Percentiles rank a stretch among this genome's conserved stretches.
Evolutionary conservation across 2,113 vertebrate species (phyloP).

Genomic region (Romanogobio albipinnatus): DNA sequence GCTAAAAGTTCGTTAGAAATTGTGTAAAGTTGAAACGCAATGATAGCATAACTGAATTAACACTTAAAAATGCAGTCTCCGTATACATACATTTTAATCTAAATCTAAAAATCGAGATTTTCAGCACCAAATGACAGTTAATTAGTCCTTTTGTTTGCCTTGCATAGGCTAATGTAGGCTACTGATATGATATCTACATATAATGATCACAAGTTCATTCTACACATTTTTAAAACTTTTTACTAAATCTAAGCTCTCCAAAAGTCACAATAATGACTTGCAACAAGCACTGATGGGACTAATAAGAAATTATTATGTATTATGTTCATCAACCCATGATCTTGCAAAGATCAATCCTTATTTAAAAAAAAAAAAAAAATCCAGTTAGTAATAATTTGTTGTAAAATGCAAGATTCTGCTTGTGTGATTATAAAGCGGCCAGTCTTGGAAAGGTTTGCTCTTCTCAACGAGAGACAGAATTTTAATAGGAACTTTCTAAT

Average conservation of each 20-base stretch:
- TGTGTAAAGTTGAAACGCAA: neutral
- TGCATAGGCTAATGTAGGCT: no score
- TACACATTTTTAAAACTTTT: neutral
- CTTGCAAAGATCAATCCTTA: neutral
- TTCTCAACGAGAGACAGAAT: neutral
- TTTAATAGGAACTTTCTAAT: slow-evolving; percentile 23
- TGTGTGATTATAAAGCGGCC: neutral
- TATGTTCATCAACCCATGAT: neutral
- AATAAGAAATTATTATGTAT: neutral
- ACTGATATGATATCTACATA: no score
- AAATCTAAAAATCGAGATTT: neutral
- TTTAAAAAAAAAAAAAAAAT: neutral
- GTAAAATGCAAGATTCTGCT: neutral
- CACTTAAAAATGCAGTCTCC: neutral
- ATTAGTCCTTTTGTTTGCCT: neutral
- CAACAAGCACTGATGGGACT: neutral
- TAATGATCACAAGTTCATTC: neutral
- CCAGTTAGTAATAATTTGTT: slow-evolving; percentile 1
- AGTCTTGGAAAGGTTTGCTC: neutral
- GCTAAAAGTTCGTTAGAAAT: neutral
- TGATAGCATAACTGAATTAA: neutral
- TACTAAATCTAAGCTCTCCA: neutral
- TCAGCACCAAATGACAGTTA: neutral
- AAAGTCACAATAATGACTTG: neutral
- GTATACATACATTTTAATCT: neutral